Percentiles rank a stretch among this genome's conserved stretches.
phyloP scores from a whole-genome alignment of 2,797 vertebrate genomes.

The Chelmon rostratus region DNA sequence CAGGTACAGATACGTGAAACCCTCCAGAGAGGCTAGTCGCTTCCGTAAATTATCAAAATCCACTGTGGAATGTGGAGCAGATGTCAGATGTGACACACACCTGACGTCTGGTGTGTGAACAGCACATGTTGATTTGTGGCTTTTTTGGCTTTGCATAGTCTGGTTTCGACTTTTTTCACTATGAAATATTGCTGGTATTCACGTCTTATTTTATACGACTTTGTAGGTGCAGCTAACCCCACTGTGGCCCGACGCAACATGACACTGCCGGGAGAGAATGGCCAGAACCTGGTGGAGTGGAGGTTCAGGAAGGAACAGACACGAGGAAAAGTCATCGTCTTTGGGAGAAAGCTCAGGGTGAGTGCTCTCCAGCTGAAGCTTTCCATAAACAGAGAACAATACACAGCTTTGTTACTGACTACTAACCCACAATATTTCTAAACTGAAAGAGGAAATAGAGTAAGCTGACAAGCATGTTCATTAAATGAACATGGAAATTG shows the following conservation, averaged over 20 bases:
- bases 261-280: constrained; percentile 96
- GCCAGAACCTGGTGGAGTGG: constrained; percentile 98
- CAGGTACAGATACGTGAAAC: not conserved
- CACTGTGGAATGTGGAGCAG: not conserved
- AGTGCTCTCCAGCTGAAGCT: constrained; percentile 65
- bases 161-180: not conserved
- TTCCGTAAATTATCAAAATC: not conserved
- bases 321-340: constrained; percentile 95
- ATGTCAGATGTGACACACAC: not conserved
- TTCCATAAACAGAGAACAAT: not conserved
- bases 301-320: constrained; percentile 97
- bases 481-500: not conserved
- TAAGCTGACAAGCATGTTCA: not conserved
- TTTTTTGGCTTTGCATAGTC: not conserved
- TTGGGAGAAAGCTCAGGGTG: constrained; percentile 96
- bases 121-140: not conserved
- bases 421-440: not conserved
- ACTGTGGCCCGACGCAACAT: constrained; percentile 96
- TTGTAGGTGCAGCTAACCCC: constrained; percentile 91
- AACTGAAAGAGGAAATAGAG: not conserved
- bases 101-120: not conserved
- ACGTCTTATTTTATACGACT: not conserved
- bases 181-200: not conserved
- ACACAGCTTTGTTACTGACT: not conserved
- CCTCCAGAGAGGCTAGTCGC: not conserved